Percentiles rank a stretch among this genome's conserved stretches.
These are phyloP conservation scores for Alosa alosa DNA, from an alignment of 2,113 vertebrate species.

Conservation along the genomic window DNA sequence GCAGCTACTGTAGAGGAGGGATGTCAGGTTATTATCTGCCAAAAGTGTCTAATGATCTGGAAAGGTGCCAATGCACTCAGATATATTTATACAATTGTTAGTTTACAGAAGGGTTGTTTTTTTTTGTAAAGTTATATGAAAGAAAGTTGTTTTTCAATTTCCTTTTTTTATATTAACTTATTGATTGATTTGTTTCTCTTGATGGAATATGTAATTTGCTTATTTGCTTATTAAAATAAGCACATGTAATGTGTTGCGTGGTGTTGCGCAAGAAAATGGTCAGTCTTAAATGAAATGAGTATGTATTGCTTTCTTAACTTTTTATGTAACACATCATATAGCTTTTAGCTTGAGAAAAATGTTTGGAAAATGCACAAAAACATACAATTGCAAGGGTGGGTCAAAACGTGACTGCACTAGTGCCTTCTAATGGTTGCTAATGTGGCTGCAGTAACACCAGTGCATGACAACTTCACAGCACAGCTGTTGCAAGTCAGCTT, in stretches of 20 bases:
- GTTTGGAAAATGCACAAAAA: background rate
- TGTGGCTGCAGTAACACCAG: background rate
- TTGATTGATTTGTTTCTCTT: background rate
- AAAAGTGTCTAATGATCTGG: background rate
- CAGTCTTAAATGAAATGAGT: background rate
- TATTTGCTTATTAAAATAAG: background rate
- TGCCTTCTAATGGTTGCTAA: too few species aligned
- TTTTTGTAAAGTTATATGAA: background rate
- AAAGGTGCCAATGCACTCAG: background rate
- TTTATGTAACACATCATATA: background rate
- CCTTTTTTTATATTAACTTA: background rate
- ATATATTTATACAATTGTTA: conserved; percentile 4
- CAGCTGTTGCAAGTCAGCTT: background rate
- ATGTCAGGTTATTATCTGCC: conserved; percentile 1
- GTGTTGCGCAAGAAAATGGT: background rate
- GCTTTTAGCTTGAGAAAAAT: background rate
- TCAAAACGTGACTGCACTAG: too few species aligned
- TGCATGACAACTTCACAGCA: background rate
- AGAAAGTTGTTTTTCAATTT: background rate
- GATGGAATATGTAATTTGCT: background rate
- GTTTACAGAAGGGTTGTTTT: background rate
- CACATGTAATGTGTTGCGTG: background rate
- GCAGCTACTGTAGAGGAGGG: conserved; percentile 19
- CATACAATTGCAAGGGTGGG: background rate
- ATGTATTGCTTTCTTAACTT: background rate